Evolutionary conservation across 2,888 invertebrate species (phyloP), one percentile per base, ranked within the genome.

Genomic region (Dryadula phaetusa): DNA sequence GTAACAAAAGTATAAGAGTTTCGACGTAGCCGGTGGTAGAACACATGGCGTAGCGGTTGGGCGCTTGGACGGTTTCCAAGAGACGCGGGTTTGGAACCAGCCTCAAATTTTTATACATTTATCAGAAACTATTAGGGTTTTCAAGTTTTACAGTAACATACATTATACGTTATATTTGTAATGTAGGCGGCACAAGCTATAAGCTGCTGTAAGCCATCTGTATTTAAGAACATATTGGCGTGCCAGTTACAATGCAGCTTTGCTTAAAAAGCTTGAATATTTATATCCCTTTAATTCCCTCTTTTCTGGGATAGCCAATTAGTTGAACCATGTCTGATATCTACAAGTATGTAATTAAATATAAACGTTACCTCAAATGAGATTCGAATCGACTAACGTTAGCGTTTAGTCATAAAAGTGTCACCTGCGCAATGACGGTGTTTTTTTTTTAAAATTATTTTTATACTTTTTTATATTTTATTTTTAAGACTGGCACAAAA

Each of bases 401-500:
- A 1, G n/a, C 12, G 10, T 37, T 10, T 37, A 37, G 12, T 12
- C 6, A 37, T 12, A 37, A 12, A 7, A 10, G 10, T 37, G 37
- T 37, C 12, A 37, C 37, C 37, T 37, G 37, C 1, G 32, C 8
- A 5, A 34, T 34, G 5, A 18, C 2, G 20, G 32, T 14, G 12
- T 37, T 56, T 53, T 32, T 37, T 37, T 37, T 3, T 37, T 37
- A 3, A 10, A 12, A 37, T 37, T 37, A 12, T 37, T 32, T 32
- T 32, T 32, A 7, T 7, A 3, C 7, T 5, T 32, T 7, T 32
- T 32, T 37, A 12, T 37, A 37, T 37, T 37, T 12, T 20, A 34
- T 20, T 18, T 34, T 7, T 14, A 54, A 20, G 34, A 34, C 37
- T 20, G 18, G 54, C 34, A 34, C 54, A 54, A 54, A 37, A 37